phyloP scores from a whole-genome alignment of 2,113 vertebrate species.

The Morone chrysops region DNA sequence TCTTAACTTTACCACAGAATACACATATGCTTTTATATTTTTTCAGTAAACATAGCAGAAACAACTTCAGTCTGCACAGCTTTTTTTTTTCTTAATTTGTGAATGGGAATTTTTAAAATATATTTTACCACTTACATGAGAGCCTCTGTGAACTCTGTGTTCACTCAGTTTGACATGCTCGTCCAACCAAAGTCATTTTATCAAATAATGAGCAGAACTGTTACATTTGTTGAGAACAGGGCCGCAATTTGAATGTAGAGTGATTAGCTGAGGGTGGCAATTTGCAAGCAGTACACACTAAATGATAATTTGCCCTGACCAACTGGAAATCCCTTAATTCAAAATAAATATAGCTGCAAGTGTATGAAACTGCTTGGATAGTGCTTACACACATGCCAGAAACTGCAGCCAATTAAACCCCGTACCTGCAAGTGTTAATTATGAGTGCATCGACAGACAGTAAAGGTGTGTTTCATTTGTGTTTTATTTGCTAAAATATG shows the following conservation, averaged over 20 bases:
- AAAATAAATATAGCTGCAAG: slow-evolving; percentile 51
- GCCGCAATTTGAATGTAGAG: slow-evolving; percentile 52
- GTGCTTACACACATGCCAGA: slow-evolving; percentile 12
- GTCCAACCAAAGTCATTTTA: slow-evolving; percentile 53
- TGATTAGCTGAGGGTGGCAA: slow-evolving; percentile 68
- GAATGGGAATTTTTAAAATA: neutral
- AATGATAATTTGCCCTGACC: slow-evolving; percentile 56
- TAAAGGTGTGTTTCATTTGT: neutral
- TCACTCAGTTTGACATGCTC: slow-evolving; percentile 37
- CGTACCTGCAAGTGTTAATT: slow-evolving; percentile 31
- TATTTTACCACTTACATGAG: slow-evolving; percentile 20
- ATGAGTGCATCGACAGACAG: slow-evolving; percentile 3
- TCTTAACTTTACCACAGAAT: neutral
- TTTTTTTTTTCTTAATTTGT: slow-evolving; percentile 16
- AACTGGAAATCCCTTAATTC: slow-evolving; percentile 55
- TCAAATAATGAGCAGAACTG: slow-evolving; percentile 68
- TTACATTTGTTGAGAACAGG: slow-evolving; percentile 53
- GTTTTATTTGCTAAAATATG: slow-evolving; percentile 33
- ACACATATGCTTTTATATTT: neutral
- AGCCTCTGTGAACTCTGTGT: slow-evolving; percentile 29
- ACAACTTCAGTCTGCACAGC: neutral
- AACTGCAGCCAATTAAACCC: slow-evolving; percentile 18
- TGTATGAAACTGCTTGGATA: slow-evolving; percentile 1
- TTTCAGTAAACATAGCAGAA: neutral
- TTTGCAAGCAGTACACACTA: slow-evolving; percentile 44